A percentile compares a stretch with the other conserved stretches of the same genome.
phyloP scores from a whole-genome alignment of 2,888 invertebrate genomes.

The Odontocolon sp. region DNA sequence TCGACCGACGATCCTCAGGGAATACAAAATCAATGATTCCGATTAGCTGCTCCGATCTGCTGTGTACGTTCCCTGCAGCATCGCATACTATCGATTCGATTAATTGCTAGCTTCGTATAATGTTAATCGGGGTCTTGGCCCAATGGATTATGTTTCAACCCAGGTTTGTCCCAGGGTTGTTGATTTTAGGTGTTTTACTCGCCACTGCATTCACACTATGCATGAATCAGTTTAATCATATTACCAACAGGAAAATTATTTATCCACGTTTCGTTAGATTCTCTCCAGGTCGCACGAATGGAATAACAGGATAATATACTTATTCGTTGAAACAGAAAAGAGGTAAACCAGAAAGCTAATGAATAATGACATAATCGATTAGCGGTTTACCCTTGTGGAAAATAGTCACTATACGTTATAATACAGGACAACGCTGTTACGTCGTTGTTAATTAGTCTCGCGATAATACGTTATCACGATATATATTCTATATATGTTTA shows the following conservation, averaged over 20 bases:
- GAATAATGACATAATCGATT: neutral
- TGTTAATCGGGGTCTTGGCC: conserved; percentile 20
- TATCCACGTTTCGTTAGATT: conserved; percentile 8
- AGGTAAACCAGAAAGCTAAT: neutral
- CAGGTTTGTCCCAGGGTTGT: neutral
- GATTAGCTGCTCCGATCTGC: neutral
- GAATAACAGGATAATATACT: neutral
- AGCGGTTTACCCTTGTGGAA: neutral
- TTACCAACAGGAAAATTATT: conserved; percentile 25
- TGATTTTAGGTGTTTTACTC: neutral
- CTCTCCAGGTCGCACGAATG: neutral
- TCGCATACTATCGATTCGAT: neutral
- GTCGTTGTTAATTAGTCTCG: conserved; percentile 4
- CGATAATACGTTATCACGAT: too few species aligned
- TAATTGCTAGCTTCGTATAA: conserved; percentile 11
- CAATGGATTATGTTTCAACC: conserved; percentile 10
- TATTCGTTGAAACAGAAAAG: neutral
- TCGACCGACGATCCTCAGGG: neutral
- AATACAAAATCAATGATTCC: neutral
- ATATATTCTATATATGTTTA: too few species aligned
- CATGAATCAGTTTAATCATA: conserved; percentile 4
- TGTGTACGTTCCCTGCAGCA: neutral
- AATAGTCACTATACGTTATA: neutral
- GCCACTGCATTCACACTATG: neutral
- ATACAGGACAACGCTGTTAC: conserved; percentile 6